Evolutionary conservation across 2,888 invertebrate genomes (phyloP), one percentile per base, ranked within the genome.

Genomic region (Amblyjoppa proteus): DNA sequence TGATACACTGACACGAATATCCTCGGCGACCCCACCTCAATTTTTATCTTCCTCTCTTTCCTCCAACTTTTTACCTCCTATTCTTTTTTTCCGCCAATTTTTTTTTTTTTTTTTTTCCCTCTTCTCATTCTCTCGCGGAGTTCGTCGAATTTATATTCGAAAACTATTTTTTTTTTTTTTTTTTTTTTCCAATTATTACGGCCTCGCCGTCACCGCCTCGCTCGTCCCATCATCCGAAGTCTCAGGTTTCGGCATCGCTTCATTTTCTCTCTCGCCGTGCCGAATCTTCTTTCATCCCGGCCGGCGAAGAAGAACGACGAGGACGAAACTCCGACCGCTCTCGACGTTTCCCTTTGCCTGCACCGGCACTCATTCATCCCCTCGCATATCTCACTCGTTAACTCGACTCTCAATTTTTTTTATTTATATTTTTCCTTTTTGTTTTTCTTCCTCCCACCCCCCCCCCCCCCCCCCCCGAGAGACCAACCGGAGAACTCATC

Each of bases 1-100:
- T 89, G 90, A 89, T 88, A 89, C 87, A 90, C 88, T 90, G 89
- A 85, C 89, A 88, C 88, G 87, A 88, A 89, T 88, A 87, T 85
- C 28, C 38, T 11, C 7, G 13, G 16, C n/a, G n/a, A 25, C 41
- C 6, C 45, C 58, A 0, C 58, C 58, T 38, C 25, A 53, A 66
- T 41, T 69, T 69, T 58, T 58, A 16, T 41, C 56, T 73, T 73
- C 20, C 16, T 56, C 38, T 73, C 41, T 56, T 56, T 31, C n/a
- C 88, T 90, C 87, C 84, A 89, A 89, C 89, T 87, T 88, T 87
- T 87, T 81, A 81, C 86, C 87, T 89, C 88, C 88, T 87, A 87
- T 88, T 88, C 86, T 68, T 70, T 81, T 66, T 79, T 69, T 69
- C 64, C 51, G 41, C 58, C 20, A 41, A n/a, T n/a, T n/a, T n/a